Evolutionary conservation across 2,113 vertebrate species (phyloP), one percentile per base, ranked within the genome.

Genomic region (Antennarius striatus): DNA sequence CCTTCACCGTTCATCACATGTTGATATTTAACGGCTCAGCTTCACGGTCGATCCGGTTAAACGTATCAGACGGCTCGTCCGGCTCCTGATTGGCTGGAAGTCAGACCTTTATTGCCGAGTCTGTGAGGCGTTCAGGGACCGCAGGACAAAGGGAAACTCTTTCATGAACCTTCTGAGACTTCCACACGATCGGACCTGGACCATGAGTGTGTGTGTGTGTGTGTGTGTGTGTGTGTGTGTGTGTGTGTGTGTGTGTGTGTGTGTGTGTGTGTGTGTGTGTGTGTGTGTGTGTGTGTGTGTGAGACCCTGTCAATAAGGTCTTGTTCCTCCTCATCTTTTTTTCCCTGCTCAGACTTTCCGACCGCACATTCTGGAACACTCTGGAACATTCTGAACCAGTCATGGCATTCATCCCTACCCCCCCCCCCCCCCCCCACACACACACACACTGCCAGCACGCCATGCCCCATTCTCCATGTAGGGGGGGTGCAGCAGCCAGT

Each of bases 341-440:
- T 81, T 86, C 73, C 81, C 69, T 51, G 68, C 84, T 95, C 94
- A 96, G 69, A 95, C 87, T 95, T 97, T 96, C 96, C 94, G 91
- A 92, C 93, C 63, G 32, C 91, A 91, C 91, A 81, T 88, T 91
- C 79, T 85, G 77, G 67, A 88, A 80, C 72, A 77, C 73, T 84
- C 71, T 94, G 95, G 95, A 97, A 98, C 93, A 95, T 94, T 96
- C 77, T 90, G 84, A 93, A 92, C 93, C 69, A 93, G 92, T 91
- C 89, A 80, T 92, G 93, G 92, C 93, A 94, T 91, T 93, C 56
- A 83, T 92, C 94, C 94, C 93, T 93, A 75, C 77, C 65, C 48
- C 80, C 63, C 70, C 55, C 78, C 78, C 53, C 45, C 32, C 2
- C 32, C 4, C 2, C 64, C 52, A 48, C 58, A 28, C 59, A 52